Evolutionary conservation across 1,140 invertebrate species (phyloP), one percentile per base, ranked within the genome.

Genomic region (Procambarus virginalis): DNA sequence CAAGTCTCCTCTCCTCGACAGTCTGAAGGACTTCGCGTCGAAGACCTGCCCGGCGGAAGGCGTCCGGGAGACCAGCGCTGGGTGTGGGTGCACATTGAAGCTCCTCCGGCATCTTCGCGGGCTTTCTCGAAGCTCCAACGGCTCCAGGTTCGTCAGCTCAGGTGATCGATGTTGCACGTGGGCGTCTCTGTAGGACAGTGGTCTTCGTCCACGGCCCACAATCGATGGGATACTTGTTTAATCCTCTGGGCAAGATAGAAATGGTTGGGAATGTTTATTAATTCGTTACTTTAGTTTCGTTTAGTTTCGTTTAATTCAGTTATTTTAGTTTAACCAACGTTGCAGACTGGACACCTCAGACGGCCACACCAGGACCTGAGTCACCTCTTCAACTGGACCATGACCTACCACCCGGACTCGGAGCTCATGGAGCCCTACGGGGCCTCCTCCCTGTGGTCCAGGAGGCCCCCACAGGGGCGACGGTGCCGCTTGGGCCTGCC

Each of bases 361-460:
- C 8, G 6, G 22, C 14, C 2, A 20, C n/a, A n/a, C 60, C 46
- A 48, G 1, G 80, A 83, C 80, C 86, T 83, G 51, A 76, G 80
- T 34, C 14, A n/a, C 1, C 86, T 89, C 77, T 91, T 91, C 84
- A 86, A 91, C 84, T 91, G 89, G 89, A 87, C 89, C 45, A 84
- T 91, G 89, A 86, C 89, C 22, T 91, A 91, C 49, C 89, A 85
- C 17, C 76, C 79, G 3, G 83, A 51, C 34, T 86, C 89, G 0
- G 77, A 86, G 14, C 48, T 91, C 84, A 55, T 84, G 81, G 89
- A 86, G 45, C 89, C 89, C 46, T 91, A 91, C 78, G 89, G 89
- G 2, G 83, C 76, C 79, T 91, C 10, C 12, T 91, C 17, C 89
- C 84, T 6, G 48, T 84, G 34, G 10, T n/a, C n/a, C 68, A 6